Percentiles rank a stretch among this genome's conserved stretches.
phyloP scores from a whole-genome alignment of 23 tunicate genomes.

The Diplosoma virens region DNA sequence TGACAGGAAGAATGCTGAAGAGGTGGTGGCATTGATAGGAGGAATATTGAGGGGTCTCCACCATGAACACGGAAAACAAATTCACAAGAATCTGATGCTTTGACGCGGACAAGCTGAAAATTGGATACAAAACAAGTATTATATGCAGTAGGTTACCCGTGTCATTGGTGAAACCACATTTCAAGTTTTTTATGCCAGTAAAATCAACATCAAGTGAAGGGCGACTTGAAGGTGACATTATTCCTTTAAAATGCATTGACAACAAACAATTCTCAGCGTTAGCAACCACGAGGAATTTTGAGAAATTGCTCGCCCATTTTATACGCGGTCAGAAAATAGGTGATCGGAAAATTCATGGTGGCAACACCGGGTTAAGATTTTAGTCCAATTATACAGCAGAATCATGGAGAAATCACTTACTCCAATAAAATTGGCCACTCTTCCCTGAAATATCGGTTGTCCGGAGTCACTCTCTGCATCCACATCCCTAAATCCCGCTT shows the following conservation, averaged over 20 bases:
- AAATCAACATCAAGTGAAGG: too few relatives aligned
- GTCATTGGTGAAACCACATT: neutral
- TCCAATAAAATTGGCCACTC: conserved; percentile 12
- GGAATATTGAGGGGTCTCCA: neutral
- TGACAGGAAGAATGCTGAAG: conserved; percentile 11
- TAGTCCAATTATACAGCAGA: too few relatives aligned
- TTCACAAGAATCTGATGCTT: neutral
- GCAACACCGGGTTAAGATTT: too few relatives aligned
- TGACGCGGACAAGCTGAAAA: neutral
- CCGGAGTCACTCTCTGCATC: conserved; percentile 17
- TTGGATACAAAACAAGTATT: too few relatives aligned
- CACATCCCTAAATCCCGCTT: neutral
- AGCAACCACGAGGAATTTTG: too few relatives aligned
- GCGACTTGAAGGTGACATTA: too few relatives aligned
- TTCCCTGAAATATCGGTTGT: neutral
- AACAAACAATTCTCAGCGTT: neutral
- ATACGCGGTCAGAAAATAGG: too few relatives aligned
- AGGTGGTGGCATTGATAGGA: neutral
- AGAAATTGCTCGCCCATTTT: too few relatives aligned
- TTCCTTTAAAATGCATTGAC: neutral
- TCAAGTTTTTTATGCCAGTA: neutral
- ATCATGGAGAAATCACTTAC: conserved; percentile 2
- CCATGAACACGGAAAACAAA: neutral
- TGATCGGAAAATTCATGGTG: too few relatives aligned
- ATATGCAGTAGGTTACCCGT: neutral